Conservation (phyloP, 2,797 vertebrate species). For the Otolemur crassicaudatus region DNA sequence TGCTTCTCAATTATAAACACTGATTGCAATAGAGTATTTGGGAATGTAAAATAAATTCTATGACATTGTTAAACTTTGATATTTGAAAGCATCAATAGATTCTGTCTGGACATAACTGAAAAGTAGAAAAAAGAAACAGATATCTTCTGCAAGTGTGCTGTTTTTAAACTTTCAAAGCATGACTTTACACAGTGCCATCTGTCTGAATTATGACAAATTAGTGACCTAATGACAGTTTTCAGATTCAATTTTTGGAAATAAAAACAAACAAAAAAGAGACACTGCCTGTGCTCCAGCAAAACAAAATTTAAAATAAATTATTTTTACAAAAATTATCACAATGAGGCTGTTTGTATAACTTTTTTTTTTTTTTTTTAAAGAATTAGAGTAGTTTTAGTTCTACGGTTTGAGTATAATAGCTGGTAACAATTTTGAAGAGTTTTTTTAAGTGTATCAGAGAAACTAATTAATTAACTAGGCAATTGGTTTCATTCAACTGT, state of each 20-base stretch:
- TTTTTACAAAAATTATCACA: not conserved
- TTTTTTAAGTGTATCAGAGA: slow-evolving; percentile 33
- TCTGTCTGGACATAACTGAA: slow-evolving; percentile 36
- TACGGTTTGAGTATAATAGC: slow-evolving; percentile 25
- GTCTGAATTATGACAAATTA: slow-evolving; percentile 63
- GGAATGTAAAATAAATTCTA: slow-evolving; percentile 38
- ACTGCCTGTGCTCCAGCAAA: accelerated
- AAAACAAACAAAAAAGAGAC: slow-evolving; percentile 51
- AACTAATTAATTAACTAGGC: not conserved
- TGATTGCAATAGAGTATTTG: slow-evolving; percentile 31
- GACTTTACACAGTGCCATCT: slow-evolving; percentile 33
- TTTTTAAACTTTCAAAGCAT: slow-evolving; percentile 25
- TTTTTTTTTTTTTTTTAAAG: not conserved
- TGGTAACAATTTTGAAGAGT: slow-evolving; percentile 22
- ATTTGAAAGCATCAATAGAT: slow-evolving; percentile 40
- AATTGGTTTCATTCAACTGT: not conserved
- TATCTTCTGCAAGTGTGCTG: slow-evolving; percentile 55
- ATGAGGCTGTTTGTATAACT: not conserved
- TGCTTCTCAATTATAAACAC: slow-evolving; percentile 41
- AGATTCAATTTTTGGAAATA: slow-evolving; percentile 68
- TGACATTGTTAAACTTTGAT: slow-evolving; percentile 25
- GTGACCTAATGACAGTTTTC: slow-evolving; percentile 46
- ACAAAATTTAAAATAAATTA: slow-evolving; percentile 26
- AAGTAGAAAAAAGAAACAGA: slow-evolving; percentile 49
- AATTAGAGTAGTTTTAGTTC: not conserved